Percentiles rank a stretch among this genome's conserved stretches.
Evolutionary conservation across 2,888 invertebrate species (phyloP).

Genomic region (Sinopyrophorus schimmeli): DNA sequence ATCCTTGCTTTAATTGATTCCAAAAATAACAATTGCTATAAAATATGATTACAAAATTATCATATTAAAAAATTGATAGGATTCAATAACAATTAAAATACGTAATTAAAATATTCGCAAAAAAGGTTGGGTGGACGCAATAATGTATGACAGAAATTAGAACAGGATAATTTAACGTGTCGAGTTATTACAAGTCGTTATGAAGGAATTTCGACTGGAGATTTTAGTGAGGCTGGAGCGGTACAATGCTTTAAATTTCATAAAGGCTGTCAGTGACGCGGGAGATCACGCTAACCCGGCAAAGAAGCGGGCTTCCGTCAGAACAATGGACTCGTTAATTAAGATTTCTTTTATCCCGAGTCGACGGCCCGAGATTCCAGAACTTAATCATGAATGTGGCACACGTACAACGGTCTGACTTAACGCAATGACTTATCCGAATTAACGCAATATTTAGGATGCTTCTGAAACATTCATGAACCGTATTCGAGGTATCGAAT

Average conservation of each 20-base stretch:
- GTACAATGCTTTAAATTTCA: slow-evolving; percentile 34
- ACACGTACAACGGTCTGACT: slow-evolving; percentile 33
- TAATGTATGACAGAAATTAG: slow-evolving; percentile 21
- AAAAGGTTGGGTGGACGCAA: slow-evolving; percentile 7
- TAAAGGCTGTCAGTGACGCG: slow-evolving; percentile 39
- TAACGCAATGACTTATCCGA: slow-evolving; percentile 32
- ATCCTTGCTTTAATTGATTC: too few species aligned
- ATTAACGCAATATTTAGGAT: slow-evolving; percentile 30
- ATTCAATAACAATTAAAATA: background rate
- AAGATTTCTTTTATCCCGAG: slow-evolving; percentile 67
- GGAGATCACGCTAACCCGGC: slow-evolving; percentile 41
- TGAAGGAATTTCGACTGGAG: slow-evolving; percentile 31
- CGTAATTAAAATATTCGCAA: background rate
- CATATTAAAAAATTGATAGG: background rate
- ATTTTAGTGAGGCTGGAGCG: slow-evolving; percentile 29
- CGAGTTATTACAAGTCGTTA: slow-evolving; percentile 32
- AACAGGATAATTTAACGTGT: slow-evolving; percentile 30
- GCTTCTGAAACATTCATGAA: slow-evolving; percentile 23
- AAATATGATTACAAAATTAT: too few species aligned
- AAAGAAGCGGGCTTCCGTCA: slow-evolving; percentile 60
- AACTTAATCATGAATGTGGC: slow-evolving; percentile 37
- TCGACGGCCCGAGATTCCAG: slow-evolving; percentile 34
- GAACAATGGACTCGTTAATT: slow-evolving; percentile 79
- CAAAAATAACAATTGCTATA: too few species aligned
- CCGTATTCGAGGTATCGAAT: slow-evolving; percentile 18